Base-by-base conservation (phyloP, 2,888 invertebrate species). In the Catonia carolina region DNA sequence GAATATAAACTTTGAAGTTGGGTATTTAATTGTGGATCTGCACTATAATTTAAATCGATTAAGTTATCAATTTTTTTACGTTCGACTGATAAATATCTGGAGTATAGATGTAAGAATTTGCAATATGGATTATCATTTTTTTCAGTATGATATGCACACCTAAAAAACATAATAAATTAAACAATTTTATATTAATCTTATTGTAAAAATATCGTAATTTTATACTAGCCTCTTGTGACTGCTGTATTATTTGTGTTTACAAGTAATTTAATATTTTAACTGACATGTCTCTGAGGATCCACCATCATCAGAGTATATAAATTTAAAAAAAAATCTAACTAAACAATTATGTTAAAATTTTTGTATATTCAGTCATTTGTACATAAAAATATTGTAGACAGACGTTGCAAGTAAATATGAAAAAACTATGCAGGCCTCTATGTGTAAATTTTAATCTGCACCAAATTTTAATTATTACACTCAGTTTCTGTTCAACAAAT, bases 51-150 rank as follows among this genome's bases (percentile, higher is more conserved):
- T 2, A 75, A 70, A 64, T 86, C 86, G 0, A 84, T 83, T 71
- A 85, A 82, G 62, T 89, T 89, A 70, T 96, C 94, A 50, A 91
- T 74, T 61, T 88, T 85, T 65, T 89, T 89, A 73, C 93, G 95
- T 70, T 96, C 95, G 61, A 88, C 85, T 0, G 93, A 89, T 76
- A 93, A 80, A 69, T 91, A 97, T 31, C 83, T 81, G 0, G 93
- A 82, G 72, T 95, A 97, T 64, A 86, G 82, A 70, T 89, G 83
- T 22, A 97, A 74, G 72, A 96, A 97, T 61, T 84, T 79, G 41
- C 85, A 83, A 69, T 87, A 86, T 0, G 82, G 75, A 57, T 83
- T 83, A 37, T 75, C 75, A 65, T 85, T 85, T 58, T 83, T 79
- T 65, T 85, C 81, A 6, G 89, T 77, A 68, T 89, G 90, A 74